phyloP scores from a whole-genome alignment of 1,140 invertebrate genomes.

The Aplysia californica region DNA sequence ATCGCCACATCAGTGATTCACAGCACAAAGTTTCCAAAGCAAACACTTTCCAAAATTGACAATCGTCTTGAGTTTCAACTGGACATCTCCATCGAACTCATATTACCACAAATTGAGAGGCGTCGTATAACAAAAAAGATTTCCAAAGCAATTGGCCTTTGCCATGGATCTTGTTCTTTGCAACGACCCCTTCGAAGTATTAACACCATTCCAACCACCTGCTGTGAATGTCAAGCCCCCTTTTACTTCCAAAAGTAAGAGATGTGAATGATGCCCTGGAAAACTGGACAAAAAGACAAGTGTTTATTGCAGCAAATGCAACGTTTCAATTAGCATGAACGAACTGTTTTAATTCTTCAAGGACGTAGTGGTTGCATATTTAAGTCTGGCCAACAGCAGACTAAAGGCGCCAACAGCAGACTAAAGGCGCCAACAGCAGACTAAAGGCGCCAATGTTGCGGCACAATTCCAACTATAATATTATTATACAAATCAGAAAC shows the following conservation, averaged over 20 bases:
- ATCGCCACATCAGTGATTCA: neutral
- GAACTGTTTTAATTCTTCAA: too few species aligned
- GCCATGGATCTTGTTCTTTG: conserved; percentile 1
- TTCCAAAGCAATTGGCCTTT: neutral
- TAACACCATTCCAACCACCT: neutral
- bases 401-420: too few species aligned
- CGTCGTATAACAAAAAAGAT: neutral
- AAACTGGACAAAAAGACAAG: conserved; percentile 10
- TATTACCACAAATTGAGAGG: too few species aligned
- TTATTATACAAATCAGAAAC: too few species aligned
- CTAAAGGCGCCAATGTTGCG: too few species aligned
- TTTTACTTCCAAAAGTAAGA: conserved; percentile 6
- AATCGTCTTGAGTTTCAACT: neutral
- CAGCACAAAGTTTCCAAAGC: too few species aligned
- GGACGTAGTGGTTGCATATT: too few species aligned
- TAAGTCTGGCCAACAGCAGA: too few species aligned
- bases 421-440: too few species aligned
- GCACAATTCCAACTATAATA: too few species aligned
- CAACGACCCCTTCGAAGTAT: neutral
- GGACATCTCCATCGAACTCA: neutral
- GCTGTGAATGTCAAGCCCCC: neutral
- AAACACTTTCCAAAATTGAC: neutral
- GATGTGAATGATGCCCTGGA: neutral
- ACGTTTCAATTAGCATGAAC: neutral
- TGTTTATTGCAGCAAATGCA: conserved; percentile 1